Conservation (phyloP, 2,888 invertebrate species). For the Rapana venosa region DNA sequence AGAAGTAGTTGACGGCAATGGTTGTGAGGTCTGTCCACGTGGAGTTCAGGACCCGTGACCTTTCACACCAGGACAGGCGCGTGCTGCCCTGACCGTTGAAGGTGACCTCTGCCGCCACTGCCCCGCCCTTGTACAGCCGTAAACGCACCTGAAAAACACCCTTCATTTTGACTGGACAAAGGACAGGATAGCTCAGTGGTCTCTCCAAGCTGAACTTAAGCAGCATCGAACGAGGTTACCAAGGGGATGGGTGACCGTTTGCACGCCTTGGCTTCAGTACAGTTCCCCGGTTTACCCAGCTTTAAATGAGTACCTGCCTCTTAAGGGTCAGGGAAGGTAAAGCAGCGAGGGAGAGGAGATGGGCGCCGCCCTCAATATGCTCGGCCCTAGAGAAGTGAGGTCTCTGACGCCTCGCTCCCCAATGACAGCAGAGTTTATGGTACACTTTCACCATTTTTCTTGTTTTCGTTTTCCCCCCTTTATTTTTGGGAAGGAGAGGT, state of each 20-base stretch:
- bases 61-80: background rate
- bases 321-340: too few relatives aligned
- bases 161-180: background rate
- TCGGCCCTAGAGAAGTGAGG: too few relatives aligned
- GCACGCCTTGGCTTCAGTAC: background rate
- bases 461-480: too few relatives aligned
- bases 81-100: slow-evolving; percentile 7
- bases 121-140: background rate
- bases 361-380: too few relatives aligned
- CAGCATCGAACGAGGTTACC: background rate
- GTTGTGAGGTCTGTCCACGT: background rate
- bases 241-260: background rate
- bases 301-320: too few relatives aligned
- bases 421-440: too few relatives aligned
- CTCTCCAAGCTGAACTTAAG: background rate
- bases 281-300: too few relatives aligned
- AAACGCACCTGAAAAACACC: slow-evolving; percentile 2
- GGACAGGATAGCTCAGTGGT: background rate
- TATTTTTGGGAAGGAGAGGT: too few relatives aligned
- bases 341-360: too few relatives aligned
- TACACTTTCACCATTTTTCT: too few relatives aligned
- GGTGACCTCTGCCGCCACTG: background rate
- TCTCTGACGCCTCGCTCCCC: too few relatives aligned
- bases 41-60: background rate
- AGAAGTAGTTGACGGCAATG: background rate